Evolutionary conservation across 2,888 invertebrate genomes (phyloP).

Genomic region (Lasioglossum oenotherae): DNA sequence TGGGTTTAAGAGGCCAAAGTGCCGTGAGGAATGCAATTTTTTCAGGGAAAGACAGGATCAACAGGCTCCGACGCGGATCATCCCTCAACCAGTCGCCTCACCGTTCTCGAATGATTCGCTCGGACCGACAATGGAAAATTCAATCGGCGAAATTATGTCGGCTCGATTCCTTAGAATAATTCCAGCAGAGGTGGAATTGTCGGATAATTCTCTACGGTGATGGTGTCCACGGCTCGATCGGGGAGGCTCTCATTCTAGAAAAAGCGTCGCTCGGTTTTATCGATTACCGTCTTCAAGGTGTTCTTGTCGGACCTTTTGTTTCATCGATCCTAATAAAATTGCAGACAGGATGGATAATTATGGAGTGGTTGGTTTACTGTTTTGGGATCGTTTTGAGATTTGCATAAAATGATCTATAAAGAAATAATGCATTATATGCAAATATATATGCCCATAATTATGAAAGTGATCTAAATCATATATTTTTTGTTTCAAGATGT

Average conservation of each 20-base stretch:
- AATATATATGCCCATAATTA: too few relatives aligned
- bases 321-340: not conserved
- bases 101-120: conserved; percentile 51
- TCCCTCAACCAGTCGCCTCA: conserved; percentile 60
- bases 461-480: too few relatives aligned
- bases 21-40: conserved; percentile 54
- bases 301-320: not conserved
- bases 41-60: conserved; percentile 63
- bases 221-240: conserved; percentile 25
- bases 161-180: conserved; percentile 56
- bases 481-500: too few relatives aligned
- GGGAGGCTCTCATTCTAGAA: conserved; percentile 15
- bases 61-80: conserved; percentile 64
- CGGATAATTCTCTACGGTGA: conserved; percentile 44
- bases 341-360: not conserved
- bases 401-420: not conserved
- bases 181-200: conserved; percentile 43
- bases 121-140: conserved; percentile 58
- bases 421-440: not conserved
- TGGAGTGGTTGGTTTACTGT: not conserved
- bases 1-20: conserved; percentile 18
- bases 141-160: conserved; percentile 62
- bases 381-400: not conserved
- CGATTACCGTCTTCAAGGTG: not conserved
- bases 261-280: conserved; percentile 11